Conservation (phyloP, 2,888 invertebrate genomes). For the Iphiclides podalirius region DNA sequence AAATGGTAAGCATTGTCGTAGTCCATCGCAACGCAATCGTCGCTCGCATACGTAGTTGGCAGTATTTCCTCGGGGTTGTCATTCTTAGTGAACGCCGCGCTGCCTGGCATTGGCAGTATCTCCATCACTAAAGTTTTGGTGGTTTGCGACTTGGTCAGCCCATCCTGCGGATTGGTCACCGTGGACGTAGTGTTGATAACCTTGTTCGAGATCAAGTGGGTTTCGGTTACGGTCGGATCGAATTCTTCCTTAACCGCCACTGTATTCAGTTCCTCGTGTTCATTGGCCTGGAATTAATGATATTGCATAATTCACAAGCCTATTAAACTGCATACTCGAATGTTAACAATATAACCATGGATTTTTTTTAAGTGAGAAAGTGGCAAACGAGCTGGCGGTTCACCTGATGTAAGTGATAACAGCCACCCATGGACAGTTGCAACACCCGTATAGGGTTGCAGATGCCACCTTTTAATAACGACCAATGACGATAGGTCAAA, state of each 20-base stretch:
- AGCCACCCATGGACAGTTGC: no score
- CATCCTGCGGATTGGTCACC: slow-evolving; percentile 52
- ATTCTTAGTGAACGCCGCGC: slow-evolving; percentile 36
- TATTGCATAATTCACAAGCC: no score
- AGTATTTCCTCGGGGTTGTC: slow-evolving; percentile 62
- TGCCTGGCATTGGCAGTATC: slow-evolving; percentile 49
- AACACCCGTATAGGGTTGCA: no score
- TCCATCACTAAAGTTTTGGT: slow-evolving; percentile 67
- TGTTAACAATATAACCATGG: no score
- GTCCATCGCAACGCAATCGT: slow-evolving; percentile 34
- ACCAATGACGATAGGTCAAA: no score
- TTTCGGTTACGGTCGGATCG: slow-evolving; percentile 57
- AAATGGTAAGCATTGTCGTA: slow-evolving; percentile 57
- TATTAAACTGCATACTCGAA: no score
- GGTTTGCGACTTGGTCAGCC: slow-evolving; percentile 54
- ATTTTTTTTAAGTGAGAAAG: no score
- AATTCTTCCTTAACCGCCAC: slow-evolving; percentile 53
- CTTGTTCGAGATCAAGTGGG: slow-evolving; percentile 65
- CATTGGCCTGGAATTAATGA: no score
- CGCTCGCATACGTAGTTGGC: slow-evolving; percentile 43
- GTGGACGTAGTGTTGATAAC: slow-evolving; percentile 62
- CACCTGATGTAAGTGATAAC: no score
- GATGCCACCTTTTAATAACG: no score
- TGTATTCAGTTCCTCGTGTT: slow-evolving; percentile 31
- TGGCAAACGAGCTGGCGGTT: no score